Base-by-base conservation (phyloP, 2,113 vertebrate genomes). In the Numida meleagris region DNA sequence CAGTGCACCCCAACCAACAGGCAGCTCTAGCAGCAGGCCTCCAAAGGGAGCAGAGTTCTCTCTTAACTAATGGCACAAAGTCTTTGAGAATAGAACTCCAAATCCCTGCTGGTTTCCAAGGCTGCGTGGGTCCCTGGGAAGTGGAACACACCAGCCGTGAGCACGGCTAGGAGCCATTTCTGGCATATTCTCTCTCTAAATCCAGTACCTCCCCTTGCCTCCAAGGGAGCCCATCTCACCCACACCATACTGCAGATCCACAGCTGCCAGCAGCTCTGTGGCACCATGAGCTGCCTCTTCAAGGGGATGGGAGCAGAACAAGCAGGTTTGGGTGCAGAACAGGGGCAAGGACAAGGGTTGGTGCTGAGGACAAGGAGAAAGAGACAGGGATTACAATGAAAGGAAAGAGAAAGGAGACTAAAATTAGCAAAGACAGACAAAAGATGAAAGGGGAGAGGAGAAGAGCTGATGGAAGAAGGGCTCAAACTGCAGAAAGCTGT, bases 201-300 rank as follows among this genome's bases (percentile, higher is more conserved):
- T 42, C 25, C 58, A 63, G 65, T 36, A 17, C 80, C 70, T 45
- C 63, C 58, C 93, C 48, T 70, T 67, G 61, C 59, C 46, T 71
- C 71, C 34, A 70, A 83, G 77, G 68, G 33, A 85, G 78, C 58
- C 78, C 38, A 46, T 92, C 93, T 91, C 81, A 78, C 77, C 88
- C 3, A 5, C 61, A 74, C 75, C 20, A 10, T 90, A 66, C 90
- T 65, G 45, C 77, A 55, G 73, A 81, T 65, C 78, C 80, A 46
- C 5, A 5, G 71, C 38, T 91, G 61, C n/a, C n/a, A 11, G 61
- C 79, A 94, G 70, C 42, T 48, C 88, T 87, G 16, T 31, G 4
- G 4, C 73, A 55, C 51, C 34, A 59, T 1, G 3, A 9, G 1
- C 67, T 53, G 33, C 31, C 31, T 40, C 46, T 14, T 21, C 5